Conservation (phyloP, 1,140 invertebrate genomes). For the Listronotus bonariensis region DNA sequence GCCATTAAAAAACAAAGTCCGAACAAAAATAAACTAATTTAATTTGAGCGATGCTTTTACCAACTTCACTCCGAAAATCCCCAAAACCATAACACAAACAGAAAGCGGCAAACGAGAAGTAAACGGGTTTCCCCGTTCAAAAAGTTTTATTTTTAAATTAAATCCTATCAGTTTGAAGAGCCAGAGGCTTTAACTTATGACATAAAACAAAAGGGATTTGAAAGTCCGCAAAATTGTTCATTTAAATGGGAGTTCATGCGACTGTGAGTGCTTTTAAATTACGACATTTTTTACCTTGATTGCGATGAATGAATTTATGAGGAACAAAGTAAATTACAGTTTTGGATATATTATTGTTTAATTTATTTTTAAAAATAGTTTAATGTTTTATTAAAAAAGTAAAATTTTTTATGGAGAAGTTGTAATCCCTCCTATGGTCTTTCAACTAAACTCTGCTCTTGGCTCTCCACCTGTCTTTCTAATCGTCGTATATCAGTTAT, state of each 20-base stretch:
- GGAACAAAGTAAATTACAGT: too few relatives aligned
- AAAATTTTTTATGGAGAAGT: too few relatives aligned
- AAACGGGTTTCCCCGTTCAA: constrained; percentile 24
- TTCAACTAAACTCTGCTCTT: too few relatives aligned
- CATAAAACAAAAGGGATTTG: constrained; percentile 28
- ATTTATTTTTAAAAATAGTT: too few relatives aligned
- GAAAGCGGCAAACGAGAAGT: constrained; percentile 34
- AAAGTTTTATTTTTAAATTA: constrained; percentile 36
- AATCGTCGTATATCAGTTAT: too few relatives aligned
- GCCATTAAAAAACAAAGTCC: constrained; percentile 7
- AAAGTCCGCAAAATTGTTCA: constrained; percentile 17
- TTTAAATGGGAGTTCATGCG: constrained; percentile 20
- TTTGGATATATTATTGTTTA: too few relatives aligned
- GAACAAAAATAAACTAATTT: constrained; percentile 29
- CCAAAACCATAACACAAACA: constrained; percentile 36
- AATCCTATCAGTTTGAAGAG: constrained; percentile 37
- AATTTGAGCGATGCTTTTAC: constrained; percentile 27
- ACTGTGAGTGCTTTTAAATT: constrained; percentile 15
- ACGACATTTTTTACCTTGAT: constrained; percentile 8
- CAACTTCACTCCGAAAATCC: constrained; percentile 27
- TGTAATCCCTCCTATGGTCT: too few relatives aligned
- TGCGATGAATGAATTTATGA: too few relatives aligned
- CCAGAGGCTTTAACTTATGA: constrained; percentile 31
- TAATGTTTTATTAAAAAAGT: too few relatives aligned
- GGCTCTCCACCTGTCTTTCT: too few relatives aligned